Percentiles rank a stretch among this genome's conserved stretches.
phyloP scores from a whole-genome alignment of 2,888 invertebrate genomes.

The Athetis lepigone region DNA sequence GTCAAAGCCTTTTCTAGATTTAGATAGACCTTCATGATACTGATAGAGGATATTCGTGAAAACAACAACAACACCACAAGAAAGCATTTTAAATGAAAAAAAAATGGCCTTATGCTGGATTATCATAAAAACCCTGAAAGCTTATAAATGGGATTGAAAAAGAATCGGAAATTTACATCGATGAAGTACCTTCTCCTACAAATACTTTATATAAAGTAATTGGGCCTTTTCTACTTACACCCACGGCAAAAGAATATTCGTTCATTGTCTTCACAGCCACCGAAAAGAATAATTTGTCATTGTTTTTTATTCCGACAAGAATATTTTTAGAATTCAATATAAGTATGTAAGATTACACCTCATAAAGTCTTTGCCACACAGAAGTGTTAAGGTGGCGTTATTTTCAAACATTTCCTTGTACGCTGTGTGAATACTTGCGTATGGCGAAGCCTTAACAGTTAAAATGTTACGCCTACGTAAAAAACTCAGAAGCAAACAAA shows the following conservation, averaged over 20 bases:
- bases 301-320: background rate
- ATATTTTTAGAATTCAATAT: slow-evolving; percentile 12
- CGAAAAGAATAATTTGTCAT: background rate
- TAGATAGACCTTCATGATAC: too few relatives aligned
- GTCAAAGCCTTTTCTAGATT: background rate
- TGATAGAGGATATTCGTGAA: background rate
- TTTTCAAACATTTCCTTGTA: too few relatives aligned
- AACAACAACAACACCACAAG: too few relatives aligned
- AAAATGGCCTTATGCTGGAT: too few relatives aligned
- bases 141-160: background rate
- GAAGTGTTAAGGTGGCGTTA: too few relatives aligned
- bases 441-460: too few relatives aligned
- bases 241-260: background rate
- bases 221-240: background rate
- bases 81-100: too few relatives aligned
- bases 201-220: background rate
- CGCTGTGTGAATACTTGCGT: too few relatives aligned
- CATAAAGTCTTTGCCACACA: too few relatives aligned
- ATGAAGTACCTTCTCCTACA: too few relatives aligned
- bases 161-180: background rate
- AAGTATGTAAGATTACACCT: background rate
- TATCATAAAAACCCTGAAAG: background rate
- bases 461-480: slow-evolving; percentile 1
- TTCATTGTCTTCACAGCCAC: background rate
- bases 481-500: background rate